These are phyloP conservation scores for Lydus trimaculatus DNA, from an alignment of 2,888 invertebrate species.

Conservation along the genomic window DNA sequence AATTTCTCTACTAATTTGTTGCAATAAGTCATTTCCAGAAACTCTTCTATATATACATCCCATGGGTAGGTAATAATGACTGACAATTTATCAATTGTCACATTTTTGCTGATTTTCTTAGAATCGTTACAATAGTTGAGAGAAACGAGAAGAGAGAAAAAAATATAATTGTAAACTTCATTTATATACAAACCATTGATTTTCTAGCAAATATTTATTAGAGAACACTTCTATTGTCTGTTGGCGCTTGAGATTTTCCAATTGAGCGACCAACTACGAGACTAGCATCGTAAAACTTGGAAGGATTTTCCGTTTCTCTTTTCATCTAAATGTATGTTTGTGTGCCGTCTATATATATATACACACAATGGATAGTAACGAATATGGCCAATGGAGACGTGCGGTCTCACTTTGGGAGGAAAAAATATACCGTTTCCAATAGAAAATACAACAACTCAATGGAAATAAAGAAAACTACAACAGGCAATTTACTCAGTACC, in stretches of 20 bases:
- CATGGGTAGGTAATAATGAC: neutral
- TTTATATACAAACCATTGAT: constrained; percentile 40
- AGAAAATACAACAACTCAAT: constrained; percentile 23
- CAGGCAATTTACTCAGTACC: neutral
- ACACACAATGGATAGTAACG: constrained; percentile 38
- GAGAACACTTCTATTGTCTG: constrained; percentile 44
- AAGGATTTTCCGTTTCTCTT: constrained; percentile 35
- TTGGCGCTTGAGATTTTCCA: constrained; percentile 46
- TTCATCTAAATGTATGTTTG: constrained; percentile 11
- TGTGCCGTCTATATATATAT: constrained; percentile 14
- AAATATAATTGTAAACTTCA: constrained; percentile 21
- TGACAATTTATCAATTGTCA: neutral
- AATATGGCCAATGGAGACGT: constrained; percentile 33
- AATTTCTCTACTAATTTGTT: constrained; percentile 38
- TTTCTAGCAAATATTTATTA: constrained; percentile 47
- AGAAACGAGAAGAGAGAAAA: no score
- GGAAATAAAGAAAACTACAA: neutral
- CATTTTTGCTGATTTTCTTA: neutral
- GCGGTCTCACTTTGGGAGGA: constrained; percentile 10
- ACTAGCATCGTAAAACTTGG: constrained; percentile 38
- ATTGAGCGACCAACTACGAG: constrained; percentile 42
- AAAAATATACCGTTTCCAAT: constrained; percentile 21
- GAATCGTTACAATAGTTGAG: neutral
- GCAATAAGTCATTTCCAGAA: constrained; percentile 35
- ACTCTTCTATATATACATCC: neutral